phyloP scores from a whole-genome alignment of 1,140 invertebrate genomes.

The Anastatus disparis region DNA sequence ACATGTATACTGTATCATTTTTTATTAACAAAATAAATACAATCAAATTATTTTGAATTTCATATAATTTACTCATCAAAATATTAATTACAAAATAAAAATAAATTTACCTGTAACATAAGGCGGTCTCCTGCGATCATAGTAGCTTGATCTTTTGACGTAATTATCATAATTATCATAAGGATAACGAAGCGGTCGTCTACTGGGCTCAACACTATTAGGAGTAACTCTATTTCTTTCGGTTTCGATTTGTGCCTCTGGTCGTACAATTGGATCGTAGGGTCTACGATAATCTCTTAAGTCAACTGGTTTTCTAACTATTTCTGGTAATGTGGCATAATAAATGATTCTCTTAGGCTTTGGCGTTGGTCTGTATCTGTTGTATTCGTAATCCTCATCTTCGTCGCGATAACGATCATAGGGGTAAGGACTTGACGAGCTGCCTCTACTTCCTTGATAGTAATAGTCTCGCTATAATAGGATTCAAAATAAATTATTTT shows the following conservation, averaged over 20 bases:
- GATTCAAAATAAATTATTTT: not conserved
- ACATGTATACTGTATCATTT: no score
- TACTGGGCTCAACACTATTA: constrained; percentile 3
- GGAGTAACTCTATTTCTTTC: constrained; percentile 8
- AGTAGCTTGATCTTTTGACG: constrained; percentile 48
- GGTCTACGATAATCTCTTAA: constrained; percentile 50
- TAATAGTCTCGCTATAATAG: constrained; percentile 43
- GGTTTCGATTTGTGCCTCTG: constrained; percentile 1
- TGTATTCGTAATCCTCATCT: constrained; percentile 55
- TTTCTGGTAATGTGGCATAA: constrained; percentile 65
- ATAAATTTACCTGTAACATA: constrained; percentile 27
- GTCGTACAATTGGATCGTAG: constrained; percentile 45
- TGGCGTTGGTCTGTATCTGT: constrained; percentile 50
- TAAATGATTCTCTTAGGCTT: constrained; percentile 66
- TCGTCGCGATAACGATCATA: constrained; percentile 58
- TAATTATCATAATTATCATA: constrained; percentile 45
- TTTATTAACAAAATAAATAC: no score
- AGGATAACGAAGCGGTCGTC: constrained; percentile 29
- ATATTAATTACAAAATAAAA: no score
- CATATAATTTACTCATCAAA: no score
- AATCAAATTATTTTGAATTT: no score
- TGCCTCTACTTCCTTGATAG: constrained; percentile 34
- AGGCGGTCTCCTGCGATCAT: constrained; percentile 41
- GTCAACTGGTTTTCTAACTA: constrained; percentile 62
- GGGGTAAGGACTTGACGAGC: constrained; percentile 43